Evolutionary conservation across 2,113 vertebrate genomes (phyloP).

Genomic region (Melanostigma gelatinosum): DNA sequence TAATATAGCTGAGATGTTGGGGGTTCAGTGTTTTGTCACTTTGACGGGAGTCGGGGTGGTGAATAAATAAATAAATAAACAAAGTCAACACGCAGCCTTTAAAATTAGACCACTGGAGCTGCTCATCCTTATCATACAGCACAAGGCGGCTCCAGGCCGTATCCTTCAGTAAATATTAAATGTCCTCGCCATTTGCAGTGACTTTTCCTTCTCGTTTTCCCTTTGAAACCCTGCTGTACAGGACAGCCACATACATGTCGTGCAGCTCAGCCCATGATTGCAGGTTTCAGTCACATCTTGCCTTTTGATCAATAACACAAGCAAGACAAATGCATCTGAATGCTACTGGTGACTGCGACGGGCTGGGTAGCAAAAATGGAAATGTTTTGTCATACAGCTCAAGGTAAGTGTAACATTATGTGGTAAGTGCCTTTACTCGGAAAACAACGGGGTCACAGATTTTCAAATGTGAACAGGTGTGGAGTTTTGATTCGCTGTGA

Average conservation of each 20-base stretch:
- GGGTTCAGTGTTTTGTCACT: slow-evolving; percentile 36
- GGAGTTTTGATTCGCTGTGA: slow-evolving; percentile 18
- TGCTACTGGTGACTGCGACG: not conserved
- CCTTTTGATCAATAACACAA: slow-evolving; percentile 24
- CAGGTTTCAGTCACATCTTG: not conserved
- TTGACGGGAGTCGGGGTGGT: slow-evolving; percentile 46
- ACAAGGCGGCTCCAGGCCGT: slow-evolving; percentile 15
- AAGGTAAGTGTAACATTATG: not conserved
- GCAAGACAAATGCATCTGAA: slow-evolving; percentile 6
- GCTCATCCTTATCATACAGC: slow-evolving; percentile 40
- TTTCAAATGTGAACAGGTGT: not conserved
- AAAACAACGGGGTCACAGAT: not conserved
- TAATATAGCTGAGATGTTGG: slow-evolving; percentile 39
- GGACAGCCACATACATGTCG: not conserved
- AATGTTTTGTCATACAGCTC: not conserved
- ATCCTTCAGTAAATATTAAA: slow-evolving; percentile 56
- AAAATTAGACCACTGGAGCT: slow-evolving; percentile 29
- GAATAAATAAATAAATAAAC: slow-evolving; percentile 46
- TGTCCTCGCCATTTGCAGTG: slow-evolving; percentile 19
- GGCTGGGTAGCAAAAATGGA: not conserved
- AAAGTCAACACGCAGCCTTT: slow-evolving; percentile 35
- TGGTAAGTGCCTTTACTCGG: not conserved
- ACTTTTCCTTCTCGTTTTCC: slow-evolving; percentile 9
- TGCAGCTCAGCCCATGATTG: slow-evolving; percentile 2
- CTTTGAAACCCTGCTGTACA: not conserved